phyloP scores from a whole-genome alignment of 2,113 vertebrate genomes.

The Mesembrinibis cayennensis region DNA sequence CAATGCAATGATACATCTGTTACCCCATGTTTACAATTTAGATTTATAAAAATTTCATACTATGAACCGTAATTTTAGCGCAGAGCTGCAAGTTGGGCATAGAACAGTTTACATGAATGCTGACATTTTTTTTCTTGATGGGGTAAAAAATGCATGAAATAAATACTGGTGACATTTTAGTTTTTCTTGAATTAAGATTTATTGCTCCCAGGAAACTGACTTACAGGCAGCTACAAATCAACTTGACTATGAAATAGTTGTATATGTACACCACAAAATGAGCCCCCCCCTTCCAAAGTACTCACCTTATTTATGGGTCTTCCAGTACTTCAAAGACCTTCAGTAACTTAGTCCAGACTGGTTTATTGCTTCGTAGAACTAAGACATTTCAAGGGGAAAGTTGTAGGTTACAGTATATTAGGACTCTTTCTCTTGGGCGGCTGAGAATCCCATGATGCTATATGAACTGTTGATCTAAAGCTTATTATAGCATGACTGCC shows the following conservation, averaged over 20 bases:
- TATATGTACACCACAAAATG: conserved; percentile 77
- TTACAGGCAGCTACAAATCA: conserved; percentile 91
- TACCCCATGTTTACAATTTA: conserved; percentile 76
- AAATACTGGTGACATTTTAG: conserved; percentile 73
- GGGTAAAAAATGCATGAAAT: conserved; percentile 70
- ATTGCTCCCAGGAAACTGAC: conserved; percentile 84
- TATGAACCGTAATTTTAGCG: conserved; percentile 21
- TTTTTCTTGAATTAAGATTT: conserved; percentile 83
- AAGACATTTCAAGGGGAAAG: conserved; percentile 80
- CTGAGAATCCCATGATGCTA: conserved; percentile 59
- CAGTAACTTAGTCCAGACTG: conserved; percentile 90
- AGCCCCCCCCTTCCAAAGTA: conserved; percentile 86
- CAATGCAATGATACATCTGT: conserved; percentile 81
- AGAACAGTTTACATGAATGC: conserved; percentile 58
- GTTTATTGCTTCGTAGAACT: conserved; percentile 89
- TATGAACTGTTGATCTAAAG: conserved; percentile 72
- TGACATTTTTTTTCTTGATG: conserved; percentile 51
- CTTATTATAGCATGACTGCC: conserved; percentile 64
- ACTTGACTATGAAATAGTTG: conserved; percentile 83
- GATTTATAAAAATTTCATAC: conserved; percentile 66
- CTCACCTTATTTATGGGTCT: conserved; percentile 93
- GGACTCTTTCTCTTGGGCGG: conserved; percentile 45
- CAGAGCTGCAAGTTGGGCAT: neutral
- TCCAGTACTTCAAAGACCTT: conserved; percentile 90
- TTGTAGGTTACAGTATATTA: conserved; percentile 70